A percentile compares a stretch with the other conserved stretches of the same genome.
Evolutionary conservation across 2,797 vertebrate species (phyloP).

Genomic region (Ciconia nigra): DNA sequence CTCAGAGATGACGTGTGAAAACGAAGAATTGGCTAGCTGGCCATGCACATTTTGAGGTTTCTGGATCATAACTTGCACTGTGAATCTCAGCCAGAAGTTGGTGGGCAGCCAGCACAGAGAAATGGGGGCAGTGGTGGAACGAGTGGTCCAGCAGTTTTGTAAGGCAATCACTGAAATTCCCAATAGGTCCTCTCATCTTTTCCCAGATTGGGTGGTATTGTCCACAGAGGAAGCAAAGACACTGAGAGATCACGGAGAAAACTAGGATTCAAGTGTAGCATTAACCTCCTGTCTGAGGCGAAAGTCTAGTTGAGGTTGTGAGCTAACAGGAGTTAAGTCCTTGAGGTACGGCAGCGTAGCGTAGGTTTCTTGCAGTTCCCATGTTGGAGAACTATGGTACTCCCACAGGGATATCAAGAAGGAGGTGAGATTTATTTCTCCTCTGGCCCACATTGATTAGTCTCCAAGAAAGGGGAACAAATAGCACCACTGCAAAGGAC

Average conservation of each 20-base stretch:
- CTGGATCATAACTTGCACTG: neutral
- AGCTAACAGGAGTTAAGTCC: neutral
- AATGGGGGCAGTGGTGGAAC: neutral
- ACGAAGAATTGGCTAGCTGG: neutral
- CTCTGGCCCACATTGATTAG: neutral
- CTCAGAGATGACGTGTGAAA: neutral
- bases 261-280: neutral
- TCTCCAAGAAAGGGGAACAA: neutral
- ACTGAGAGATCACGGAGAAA: neutral
- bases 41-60: neutral
- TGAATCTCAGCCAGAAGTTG: neutral
- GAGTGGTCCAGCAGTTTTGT: neutral
- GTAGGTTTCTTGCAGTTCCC: neutral
- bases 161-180: neutral
- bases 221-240: neutral
- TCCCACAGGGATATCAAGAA: neutral
- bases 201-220: neutral
- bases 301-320: neutral
- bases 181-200: neutral
- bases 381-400: neutral
- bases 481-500: neutral
- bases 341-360: neutral
- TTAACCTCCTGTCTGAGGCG: neutral
- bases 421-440: neutral
- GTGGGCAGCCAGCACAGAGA: neutral